A percentile compares a stretch with the other conserved stretches of the same genome.
Evolutionary conservation across 2,113 vertebrate genomes (phyloP).

Genomic region (Mormoops blainvillei): DNA sequence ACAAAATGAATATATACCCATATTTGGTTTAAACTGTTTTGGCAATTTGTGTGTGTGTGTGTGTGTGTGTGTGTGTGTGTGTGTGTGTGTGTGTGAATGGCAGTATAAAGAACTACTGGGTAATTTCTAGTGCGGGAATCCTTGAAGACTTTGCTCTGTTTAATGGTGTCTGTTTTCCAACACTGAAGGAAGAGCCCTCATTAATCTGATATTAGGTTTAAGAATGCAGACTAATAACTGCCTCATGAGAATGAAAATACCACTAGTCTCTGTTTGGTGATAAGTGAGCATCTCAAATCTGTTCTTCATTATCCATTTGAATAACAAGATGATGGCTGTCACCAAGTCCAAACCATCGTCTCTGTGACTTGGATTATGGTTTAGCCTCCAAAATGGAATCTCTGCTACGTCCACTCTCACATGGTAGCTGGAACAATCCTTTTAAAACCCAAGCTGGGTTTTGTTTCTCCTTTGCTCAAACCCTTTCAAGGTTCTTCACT

Average conservation of each 20-base stretch:
- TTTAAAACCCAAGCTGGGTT: neutral
- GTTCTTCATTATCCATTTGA: too few species aligned
- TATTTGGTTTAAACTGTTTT: neutral
- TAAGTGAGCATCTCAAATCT: neutral
- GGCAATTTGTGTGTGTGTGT: neutral
- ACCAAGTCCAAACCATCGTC: too few species aligned
- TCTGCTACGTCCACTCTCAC: neutral
- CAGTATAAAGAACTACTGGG: neutral
- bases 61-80: too few species aligned
- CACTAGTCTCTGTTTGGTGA: too few species aligned
- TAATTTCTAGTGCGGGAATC: neutral
- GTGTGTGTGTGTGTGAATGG: neutral
- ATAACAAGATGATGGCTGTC: neutral
- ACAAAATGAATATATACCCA: neutral
- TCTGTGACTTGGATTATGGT: neutral
- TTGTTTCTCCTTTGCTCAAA: neutral
- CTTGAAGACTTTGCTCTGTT: neutral
- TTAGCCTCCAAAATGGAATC: neutral
- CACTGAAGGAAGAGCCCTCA: too few species aligned
- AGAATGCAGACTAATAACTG: neutral
- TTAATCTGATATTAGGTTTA: neutral
- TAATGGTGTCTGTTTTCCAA: accelerated
- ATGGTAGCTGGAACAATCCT: neutral
- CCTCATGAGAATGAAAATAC: neutral
- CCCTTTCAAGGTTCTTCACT: neutral